Conservation (phyloP, 2,888 invertebrate genomes). For the Chrysodeixis includens region DNA sequence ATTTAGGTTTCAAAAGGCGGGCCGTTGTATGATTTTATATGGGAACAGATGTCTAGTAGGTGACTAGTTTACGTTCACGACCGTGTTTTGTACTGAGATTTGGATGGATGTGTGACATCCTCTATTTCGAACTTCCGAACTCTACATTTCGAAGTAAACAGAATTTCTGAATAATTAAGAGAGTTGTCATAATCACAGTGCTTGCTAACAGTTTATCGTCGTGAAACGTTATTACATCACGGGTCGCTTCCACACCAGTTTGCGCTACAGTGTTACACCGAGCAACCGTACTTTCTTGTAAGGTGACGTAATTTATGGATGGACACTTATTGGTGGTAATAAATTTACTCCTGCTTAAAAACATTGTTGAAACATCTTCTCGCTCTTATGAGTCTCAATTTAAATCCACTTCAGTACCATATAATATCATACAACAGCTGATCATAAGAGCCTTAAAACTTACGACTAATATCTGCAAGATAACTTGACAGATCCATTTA, state of each 20-base stretch:
- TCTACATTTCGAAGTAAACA: not conserved
- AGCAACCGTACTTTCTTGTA: not conserved
- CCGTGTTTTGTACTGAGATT: not conserved
- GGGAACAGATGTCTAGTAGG: not conserved
- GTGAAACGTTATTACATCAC: constrained; percentile 5
- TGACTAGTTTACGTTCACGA: not conserved
- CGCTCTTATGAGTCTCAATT: not conserved
- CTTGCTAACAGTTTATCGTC: constrained; percentile 1
- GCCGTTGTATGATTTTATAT: constrained; percentile 36
- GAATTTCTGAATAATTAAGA: constrained; percentile 2
- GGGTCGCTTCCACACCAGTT: not conserved
- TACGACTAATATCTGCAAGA: constrained; percentile 30
- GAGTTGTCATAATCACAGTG: constrained; percentile 10
- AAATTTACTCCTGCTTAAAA: not conserved
- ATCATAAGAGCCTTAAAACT: constrained; percentile 34
- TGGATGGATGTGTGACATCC: not conserved
- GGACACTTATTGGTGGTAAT: not conserved
- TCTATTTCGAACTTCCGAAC: too few species aligned
- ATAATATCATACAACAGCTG: constrained; percentile 27
- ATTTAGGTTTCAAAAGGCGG: constrained; percentile 41
- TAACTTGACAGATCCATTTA: constrained; percentile 35
- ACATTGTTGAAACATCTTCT: not conserved
- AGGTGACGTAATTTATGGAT: constrained; percentile 5
- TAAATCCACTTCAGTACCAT: constrained; percentile 3
- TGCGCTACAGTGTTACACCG: not conserved